Evolutionary conservation across 2,888 invertebrate species (phyloP).

Genomic region (Gasteruption jaculator): DNA sequence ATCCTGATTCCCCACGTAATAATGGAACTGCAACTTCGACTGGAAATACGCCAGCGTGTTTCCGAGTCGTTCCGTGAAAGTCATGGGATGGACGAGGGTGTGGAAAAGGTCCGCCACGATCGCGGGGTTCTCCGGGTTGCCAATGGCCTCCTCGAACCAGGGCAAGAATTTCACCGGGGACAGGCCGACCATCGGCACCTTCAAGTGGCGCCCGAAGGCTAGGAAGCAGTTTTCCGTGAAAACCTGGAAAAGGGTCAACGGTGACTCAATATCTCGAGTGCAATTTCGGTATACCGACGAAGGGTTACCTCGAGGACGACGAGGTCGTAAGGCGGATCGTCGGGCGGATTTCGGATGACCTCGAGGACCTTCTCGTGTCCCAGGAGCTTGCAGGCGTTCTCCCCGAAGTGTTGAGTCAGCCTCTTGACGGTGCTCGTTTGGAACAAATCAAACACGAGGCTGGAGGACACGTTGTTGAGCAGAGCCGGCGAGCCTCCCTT

Average conservation of each 20-base stretch:
- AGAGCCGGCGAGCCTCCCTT: conserved; percentile 22
- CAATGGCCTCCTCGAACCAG: conserved; percentile 35
- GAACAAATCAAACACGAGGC: conserved; percentile 7
- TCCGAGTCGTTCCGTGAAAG: conserved; percentile 33
- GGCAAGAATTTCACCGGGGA: conserved; percentile 29
- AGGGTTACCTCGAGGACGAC: conserved; percentile 34
- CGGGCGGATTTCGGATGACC: conserved; percentile 28
- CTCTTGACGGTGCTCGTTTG: conserved; percentile 12
- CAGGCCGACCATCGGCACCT: conserved; percentile 32
- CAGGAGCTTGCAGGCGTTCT: conserved; percentile 20
- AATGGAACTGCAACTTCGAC: conserved; percentile 19
- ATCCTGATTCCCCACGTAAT: conserved; percentile 22
- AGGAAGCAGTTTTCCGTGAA: conserved; percentile 36
- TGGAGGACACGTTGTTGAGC: conserved; percentile 35
- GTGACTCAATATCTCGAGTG: no score
- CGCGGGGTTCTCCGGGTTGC: conserved; percentile 32
- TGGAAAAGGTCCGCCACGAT: conserved; percentile 28
- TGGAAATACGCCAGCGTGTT: conserved; percentile 30
- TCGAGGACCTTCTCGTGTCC: conserved; percentile 18
- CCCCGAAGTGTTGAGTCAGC: no score
- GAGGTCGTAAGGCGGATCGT: conserved; percentile 31
- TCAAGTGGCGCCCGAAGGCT: conserved; percentile 34
- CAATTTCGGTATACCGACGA: no score
- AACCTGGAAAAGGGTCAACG: conserved; percentile 25
- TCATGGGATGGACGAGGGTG: conserved; percentile 24